Evolutionary conservation across 2,797 vertebrate genomes (phyloP).

Genomic region (Danio jaintianensis): DNA sequence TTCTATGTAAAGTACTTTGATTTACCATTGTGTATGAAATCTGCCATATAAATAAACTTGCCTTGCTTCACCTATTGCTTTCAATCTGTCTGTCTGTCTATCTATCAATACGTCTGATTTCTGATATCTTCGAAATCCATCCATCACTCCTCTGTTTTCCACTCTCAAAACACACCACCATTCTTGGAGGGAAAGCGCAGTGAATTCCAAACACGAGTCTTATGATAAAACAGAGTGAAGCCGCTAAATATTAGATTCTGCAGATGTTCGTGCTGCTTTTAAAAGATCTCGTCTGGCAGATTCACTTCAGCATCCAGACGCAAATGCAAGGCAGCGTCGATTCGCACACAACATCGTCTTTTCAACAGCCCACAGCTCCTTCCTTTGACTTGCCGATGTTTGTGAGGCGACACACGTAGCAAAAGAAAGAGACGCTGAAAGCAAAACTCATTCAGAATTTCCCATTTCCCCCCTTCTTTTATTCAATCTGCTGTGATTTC

Average conservation of each 20-base stretch:
- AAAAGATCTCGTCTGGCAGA: conserved; percentile 42
- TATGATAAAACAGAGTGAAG: not conserved
- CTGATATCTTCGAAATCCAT: not conserved
- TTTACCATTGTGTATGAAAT: too few relatives aligned
- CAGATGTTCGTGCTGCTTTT: conserved; percentile 15
- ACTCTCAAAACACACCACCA: not conserved
- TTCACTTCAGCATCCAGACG: conserved; percentile 18
- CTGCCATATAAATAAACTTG: too few relatives aligned
- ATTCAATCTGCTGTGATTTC: conserved; percentile 41
- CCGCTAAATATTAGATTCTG: conserved; percentile 47
- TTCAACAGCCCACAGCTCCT: conserved; percentile 3
- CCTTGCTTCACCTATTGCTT: not conserved
- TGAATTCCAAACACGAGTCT: conserved; percentile 15
- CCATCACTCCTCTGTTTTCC: not conserved
- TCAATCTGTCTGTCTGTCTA: not conserved
- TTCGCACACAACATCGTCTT: conserved; percentile 41
- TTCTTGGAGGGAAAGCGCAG: not conserved
- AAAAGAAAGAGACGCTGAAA: conserved; percentile 49
- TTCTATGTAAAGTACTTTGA: too few relatives aligned
- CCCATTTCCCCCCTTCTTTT: conserved; percentile 26
- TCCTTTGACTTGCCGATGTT: conserved; percentile 24
- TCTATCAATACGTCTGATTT: not conserved
- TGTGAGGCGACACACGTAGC: conserved; percentile 61
- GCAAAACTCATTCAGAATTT: conserved; percentile 71
- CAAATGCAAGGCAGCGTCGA: not conserved